Conservation (phyloP, 2,888 invertebrate species). For the Drosophila cognata region DNA sequence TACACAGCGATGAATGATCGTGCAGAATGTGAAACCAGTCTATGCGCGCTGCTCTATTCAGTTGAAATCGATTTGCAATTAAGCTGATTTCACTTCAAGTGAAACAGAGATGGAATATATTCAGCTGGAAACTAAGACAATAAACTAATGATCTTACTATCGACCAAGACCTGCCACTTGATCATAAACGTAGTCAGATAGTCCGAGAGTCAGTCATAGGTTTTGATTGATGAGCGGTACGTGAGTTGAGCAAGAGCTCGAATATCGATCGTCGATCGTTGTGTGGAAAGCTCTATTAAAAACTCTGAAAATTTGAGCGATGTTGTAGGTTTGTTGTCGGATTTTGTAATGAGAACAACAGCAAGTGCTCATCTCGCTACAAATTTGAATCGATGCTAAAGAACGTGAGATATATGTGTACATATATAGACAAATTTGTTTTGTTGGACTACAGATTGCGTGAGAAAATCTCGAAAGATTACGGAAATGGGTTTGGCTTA, state of each 20-base stretch:
- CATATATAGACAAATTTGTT: neutral
- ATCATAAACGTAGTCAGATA: conserved; percentile 43
- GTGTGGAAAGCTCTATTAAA: conserved; percentile 6
- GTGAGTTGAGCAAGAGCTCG: conserved; percentile 21
- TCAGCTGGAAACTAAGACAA: conserved; percentile 22
- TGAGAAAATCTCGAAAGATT: neutral
- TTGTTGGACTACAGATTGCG: neutral
- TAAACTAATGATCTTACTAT: conserved; percentile 49
- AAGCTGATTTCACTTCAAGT: conserved; percentile 75
- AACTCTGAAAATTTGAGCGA: neutral
- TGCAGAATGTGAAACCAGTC: conserved; percentile 68
- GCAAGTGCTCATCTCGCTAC: neutral
- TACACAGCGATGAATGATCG: conserved; percentile 43
- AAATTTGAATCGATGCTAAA: conserved; percentile 4
- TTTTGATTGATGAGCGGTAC: conserved; percentile 57
- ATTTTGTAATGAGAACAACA: neutral
- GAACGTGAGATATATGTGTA: conserved; percentile 1
- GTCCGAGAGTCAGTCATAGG: conserved; percentile 4
- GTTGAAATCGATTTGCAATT: conserved; percentile 76
- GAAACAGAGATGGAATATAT: conserved; percentile 25
- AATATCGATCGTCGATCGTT: conserved; percentile 11
- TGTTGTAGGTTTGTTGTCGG: neutral
- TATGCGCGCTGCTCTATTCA: conserved; percentile 45
- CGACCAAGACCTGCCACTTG: conserved; percentile 9
- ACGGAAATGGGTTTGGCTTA: neutral